Evolutionary conservation across 2,888 invertebrate genomes (phyloP), one percentile per base, ranked within the genome.

Genomic region (Ephialtes manifestator): DNA sequence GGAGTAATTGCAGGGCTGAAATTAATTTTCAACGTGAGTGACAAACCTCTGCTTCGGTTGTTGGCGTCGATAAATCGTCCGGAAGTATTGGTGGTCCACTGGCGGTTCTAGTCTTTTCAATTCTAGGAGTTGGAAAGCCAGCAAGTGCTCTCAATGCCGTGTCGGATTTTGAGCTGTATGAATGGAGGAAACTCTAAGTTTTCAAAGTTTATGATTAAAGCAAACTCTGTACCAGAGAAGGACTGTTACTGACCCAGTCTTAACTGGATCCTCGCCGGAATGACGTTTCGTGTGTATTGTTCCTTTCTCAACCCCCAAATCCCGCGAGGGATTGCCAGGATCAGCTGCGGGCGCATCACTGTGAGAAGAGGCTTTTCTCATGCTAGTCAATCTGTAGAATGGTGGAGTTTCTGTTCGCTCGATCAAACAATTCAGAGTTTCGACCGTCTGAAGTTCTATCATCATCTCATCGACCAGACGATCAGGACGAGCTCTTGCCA

Each of bases 391-490:
- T 53, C 99, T 96, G 94, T 99, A 99, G 95, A 99, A 99, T 4
- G 99, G 99, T 35, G 99, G 99, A 0, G 99, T 99, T 95, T 99
- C 99, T 0, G 99, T 99, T 85, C 99, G 96, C 94, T 99, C 99
- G 89, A 99, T 98, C 88, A 98, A 96, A 94, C 99, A 99, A 94
- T 98, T 99, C 77, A 99, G 95, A 0, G 99, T 98, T 95, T 99
- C 99, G 28, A 99, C 99, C 0, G 99, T 99, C 95, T 99, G 99
- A 87, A 99, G 95, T 94, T 99, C 99, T 28, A 97, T 97, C 98
- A 99, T 98, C 96, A 99, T 96, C 94, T 99, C 99, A 93, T 99
- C 99, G 35, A 99, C 96, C 15, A 99, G 96, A 43, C 98, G 96
- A 93, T 98, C 98, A 0, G 99, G 98, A 83, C 98, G 96, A 0